Conservation (phyloP, 2,888 invertebrate genomes). For the Rhopalosiphum nymphaeae region DNA sequence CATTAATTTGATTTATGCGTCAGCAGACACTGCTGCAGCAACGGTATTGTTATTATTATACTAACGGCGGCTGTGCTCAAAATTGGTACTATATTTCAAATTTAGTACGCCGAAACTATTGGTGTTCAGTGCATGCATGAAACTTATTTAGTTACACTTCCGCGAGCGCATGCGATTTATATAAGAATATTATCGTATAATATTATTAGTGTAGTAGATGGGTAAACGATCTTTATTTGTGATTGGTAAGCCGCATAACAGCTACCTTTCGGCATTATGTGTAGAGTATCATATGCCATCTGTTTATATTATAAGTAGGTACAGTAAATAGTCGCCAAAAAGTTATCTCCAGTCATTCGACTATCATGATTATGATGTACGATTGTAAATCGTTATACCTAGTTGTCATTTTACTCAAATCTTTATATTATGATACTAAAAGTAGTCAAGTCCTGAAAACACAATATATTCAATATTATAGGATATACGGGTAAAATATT, state of each 20-base stretch:
- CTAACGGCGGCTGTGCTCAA: background rate
- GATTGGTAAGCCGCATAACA: background rate
- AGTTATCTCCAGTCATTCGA: background rate
- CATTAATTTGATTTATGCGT: conserved; percentile 20
- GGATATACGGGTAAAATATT: background rate
- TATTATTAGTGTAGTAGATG: background rate
- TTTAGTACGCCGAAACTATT: background rate
- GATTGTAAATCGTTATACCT: no score
- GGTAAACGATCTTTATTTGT: background rate
- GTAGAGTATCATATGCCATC: background rate
- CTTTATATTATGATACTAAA: background rate
- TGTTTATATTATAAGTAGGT: background rate
- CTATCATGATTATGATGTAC: background rate
- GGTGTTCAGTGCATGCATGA: background rate
- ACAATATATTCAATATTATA: background rate
- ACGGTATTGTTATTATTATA: conserved; percentile 13
- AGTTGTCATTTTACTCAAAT: background rate
- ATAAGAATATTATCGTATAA: background rate
- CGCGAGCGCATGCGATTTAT: background rate
- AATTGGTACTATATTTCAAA: conserved; percentile 22
- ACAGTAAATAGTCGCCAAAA: background rate
- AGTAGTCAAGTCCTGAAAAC: background rate
- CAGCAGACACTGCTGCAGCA: background rate
- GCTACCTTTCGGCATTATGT: background rate
- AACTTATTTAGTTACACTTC: background rate